Evolutionary conservation across 2,888 invertebrate species (phyloP), one percentile per base, ranked within the genome.

Genomic region (Lasiommata megera): DNA sequence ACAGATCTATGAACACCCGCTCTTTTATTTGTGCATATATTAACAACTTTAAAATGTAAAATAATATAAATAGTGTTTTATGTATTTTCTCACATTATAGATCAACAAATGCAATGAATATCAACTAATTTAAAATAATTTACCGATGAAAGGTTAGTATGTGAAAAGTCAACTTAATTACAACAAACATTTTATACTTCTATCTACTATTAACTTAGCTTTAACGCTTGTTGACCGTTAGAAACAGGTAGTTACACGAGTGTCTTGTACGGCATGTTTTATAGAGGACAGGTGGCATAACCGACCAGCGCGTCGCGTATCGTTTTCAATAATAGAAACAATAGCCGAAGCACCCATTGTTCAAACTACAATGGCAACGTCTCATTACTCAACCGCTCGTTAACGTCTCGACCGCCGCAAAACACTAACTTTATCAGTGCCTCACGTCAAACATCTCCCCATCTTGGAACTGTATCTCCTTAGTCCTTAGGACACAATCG

Each of bases 331-430:
- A 81, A 82, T 82, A 84, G 85, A 86, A 88, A 88, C 88, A 89
- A 88, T 84, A 79, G 84, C 46, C 76, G 72, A 74, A 74, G 75
- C 74, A 68, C 72, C 84, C 82, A 89, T 89, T 88, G 89, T 89
- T 86, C 80, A 79, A 76, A 77, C 79, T 80, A 86, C 88, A 88
- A 88, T 85, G 78, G 86, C 80, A 72, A 46, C 74, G 79, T 76
- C 83, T 88, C 84, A 89, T 89, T 89, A 88, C 88, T 89, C 89
- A 87, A 80, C 72, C 68, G 78, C 86, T 88, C 88, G 88, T 88
- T 89, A 89, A 81, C 80, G 84, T 81, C 78, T 70, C 76, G 73
- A 68, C 80, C 81, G 80, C 82, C 78, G 80, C 82, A 77, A 80
- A 83, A 85, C 84, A 82, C 86, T 83, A 88, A 85, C 88, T 87